Base-by-base conservation (phyloP, 2,797 vertebrate genomes). In the Acomys russatus region DNA sequence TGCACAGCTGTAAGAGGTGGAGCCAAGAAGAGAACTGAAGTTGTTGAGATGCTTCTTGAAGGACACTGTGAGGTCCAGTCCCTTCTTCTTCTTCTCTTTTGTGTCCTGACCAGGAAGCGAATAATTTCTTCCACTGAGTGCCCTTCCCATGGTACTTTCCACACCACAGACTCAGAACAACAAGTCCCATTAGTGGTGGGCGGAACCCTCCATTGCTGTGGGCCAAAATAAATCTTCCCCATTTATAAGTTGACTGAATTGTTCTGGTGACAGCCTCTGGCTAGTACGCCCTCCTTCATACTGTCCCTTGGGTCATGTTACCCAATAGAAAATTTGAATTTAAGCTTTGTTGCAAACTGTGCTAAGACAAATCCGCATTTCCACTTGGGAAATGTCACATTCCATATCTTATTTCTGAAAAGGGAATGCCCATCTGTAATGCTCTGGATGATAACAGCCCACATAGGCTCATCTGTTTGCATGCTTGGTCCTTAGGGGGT, bases 251-350 rank as follows among this genome's bases (percentile, higher is more conserved):
- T 54, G 33, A 49, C 51, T 66, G 64, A 51, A 90, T 49, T 83
- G 63, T 84, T 49, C 38, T 14, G 51, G n/a, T 88, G 44, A 76
- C 35, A 66, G 61, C 76, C 20, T 20, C 49, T 85, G 59, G 44
- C 59, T 59, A n/a, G 33, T 30, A 56, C 9, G 22, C 28, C 23
- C 10, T 9, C 12, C 70, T 80, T 88, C 23, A 3, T 18, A 59
- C 83, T 90, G 56, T 20, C n/a, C 33, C 56, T 25, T 35, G 77
- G 17, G 14, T 80, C 83, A 30, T 6, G 18, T 10, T 73, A 25
- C 66, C 25, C 38, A 64, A 9, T 68, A 11, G 85, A 96, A 95
- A 97, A 11, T 33, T 63, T 38, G 23, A 25, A 79, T 4, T 77
- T 70, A 33, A 86, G 44, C 25, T 7, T 90, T 90, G 3, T 85